Evolutionary conservation across 2,113 vertebrate species (phyloP), one percentile per base, ranked within the genome.

Genomic region (Pogonocichla stellata): DNA sequence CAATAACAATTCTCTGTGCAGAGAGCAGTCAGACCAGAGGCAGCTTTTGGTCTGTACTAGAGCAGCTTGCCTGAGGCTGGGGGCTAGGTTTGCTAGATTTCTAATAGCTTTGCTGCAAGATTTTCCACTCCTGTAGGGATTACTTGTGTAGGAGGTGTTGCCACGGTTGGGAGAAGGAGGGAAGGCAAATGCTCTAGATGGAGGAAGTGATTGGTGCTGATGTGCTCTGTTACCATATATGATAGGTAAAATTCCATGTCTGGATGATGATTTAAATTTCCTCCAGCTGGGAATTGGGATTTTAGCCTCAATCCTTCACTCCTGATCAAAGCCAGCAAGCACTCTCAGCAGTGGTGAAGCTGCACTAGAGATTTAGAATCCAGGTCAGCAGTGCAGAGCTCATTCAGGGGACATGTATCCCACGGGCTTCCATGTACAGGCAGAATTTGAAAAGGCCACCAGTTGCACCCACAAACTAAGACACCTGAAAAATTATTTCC

Each of bases 321-420:
- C 12, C 51, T 73, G 80, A 78, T 95, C 69, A 91, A 90, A 93
- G 82, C 69, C 58, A 64, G 53, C 12, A 34, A 60, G 61, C 51
- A 34, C 61, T 80, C 34, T 64, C 19, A 36, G 69, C 42, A 51
- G 40, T 12, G 26, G 51, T 50, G 69, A 74, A 78, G 72, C 47
- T 74, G 36, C 45, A 80, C 69, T 3, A 54, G 78, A 81, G 56
- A 26, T 62, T 86, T 84, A 70, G 69, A 60, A 48, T 13, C 15
- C 64, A 93, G 80, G 83, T 93, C 91, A 93, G 71, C 62, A 88
- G 90, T 58, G 72, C 80, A 88, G 83, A 91, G 67, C 86, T 94
- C 80, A 51, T 70, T 88, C 29, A 42, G 60, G n/a, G 75, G 51
- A 34, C 1, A 0, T 11, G 6, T 62, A 47, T 83, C 80, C 54